Conservation (phyloP, 2,113 vertebrate genomes). For the Andinoacara biseriatus region DNA sequence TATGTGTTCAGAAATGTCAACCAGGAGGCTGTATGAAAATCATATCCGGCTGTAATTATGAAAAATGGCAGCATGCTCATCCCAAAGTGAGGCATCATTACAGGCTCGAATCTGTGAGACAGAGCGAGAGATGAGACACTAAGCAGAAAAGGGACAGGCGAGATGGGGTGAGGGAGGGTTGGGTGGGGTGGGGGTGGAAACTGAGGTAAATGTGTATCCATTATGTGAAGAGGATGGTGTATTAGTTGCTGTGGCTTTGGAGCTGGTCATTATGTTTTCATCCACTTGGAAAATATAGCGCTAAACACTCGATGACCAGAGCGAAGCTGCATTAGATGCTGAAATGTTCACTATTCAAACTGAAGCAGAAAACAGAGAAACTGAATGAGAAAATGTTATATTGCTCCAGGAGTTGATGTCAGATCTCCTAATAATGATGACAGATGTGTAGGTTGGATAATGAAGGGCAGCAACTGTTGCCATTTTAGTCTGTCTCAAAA, state of each 20-base stretch:
- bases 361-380: constrained; percentile 5
- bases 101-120: constrained; percentile 40
- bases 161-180: not conserved
- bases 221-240: constrained; percentile 34
- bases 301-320: constrained; percentile 20
- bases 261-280: constrained; percentile 48
- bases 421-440: constrained; percentile 1
- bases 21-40: constrained; percentile 62
- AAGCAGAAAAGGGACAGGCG: constrained; percentile 13
- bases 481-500: not conserved
- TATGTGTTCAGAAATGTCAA: constrained; percentile 73
- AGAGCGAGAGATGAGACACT: constrained; percentile 46
- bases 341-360: not conserved
- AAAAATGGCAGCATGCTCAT: constrained; percentile 64
- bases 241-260: constrained; percentile 39
- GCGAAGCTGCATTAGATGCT: constrained; percentile 1
- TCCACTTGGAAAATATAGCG: constrained; percentile 39
- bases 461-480: constrained; percentile 10
- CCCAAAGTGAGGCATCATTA: constrained; percentile 64
- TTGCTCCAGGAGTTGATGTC: not conserved
- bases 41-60: constrained; percentile 66
- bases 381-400: not conserved
- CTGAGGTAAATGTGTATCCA: constrained; percentile 49
- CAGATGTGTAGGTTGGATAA: not conserved
- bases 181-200: not conserved